Evolutionary conservation across 2,797 vertebrate genomes (phyloP).

Genomic region (Hypotaenidia philippensis): DNA sequence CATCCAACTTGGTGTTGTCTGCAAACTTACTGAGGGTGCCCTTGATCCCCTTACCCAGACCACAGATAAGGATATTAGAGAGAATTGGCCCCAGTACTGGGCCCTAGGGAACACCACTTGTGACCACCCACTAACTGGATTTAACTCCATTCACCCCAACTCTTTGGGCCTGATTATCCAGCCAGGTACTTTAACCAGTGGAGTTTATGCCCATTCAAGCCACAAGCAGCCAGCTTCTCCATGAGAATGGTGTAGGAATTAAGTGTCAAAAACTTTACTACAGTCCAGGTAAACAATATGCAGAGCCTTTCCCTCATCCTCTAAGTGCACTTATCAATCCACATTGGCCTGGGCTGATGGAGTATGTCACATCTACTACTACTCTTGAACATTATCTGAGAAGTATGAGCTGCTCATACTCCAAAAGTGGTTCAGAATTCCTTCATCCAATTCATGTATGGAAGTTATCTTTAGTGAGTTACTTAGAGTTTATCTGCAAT

Average conservation of each 20-base stretch:
- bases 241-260: background rate
- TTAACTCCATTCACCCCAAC: background rate
- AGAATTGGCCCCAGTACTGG: background rate
- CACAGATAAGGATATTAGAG: background rate
- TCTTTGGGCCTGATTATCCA: background rate
- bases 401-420: background rate
- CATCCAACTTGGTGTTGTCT: fast-evolving
- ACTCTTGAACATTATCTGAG: background rate
- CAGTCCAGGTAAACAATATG: background rate
- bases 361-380: background rate
- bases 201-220: background rate
- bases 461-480: background rate
- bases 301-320: background rate
- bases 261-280: background rate
- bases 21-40: background rate
- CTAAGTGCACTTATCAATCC: background rate
- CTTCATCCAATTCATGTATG: background rate
- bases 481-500: background rate
- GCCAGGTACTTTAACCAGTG: fast-evolving
- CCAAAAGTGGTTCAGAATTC: background rate
- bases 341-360: background rate
- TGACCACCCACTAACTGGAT: fast-evolving
- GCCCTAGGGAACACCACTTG: background rate
- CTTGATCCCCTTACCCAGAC: fast-evolving
- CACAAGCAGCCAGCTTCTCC: background rate